A percentile compares a stretch with the other conserved stretches of the same genome.
Conservation (phyloP, 2,888 invertebrate genomes). For the Ochlodes sylvanus region DNA sequence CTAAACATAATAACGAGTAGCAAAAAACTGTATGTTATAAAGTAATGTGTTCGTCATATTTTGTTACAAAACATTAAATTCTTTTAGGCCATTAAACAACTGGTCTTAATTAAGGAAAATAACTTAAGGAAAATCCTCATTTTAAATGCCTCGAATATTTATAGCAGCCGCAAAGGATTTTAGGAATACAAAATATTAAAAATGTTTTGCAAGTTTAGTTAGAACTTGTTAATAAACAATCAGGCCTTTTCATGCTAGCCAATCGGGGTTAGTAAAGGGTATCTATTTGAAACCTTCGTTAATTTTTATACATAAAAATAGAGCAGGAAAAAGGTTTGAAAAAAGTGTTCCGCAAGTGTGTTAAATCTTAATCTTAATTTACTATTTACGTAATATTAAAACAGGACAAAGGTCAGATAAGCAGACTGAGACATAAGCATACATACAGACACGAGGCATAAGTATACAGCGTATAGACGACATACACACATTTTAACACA, state of each 20-base stretch:
- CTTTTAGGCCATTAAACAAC: constrained; percentile 16
- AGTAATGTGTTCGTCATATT: not conserved
- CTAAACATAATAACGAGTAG: too few species aligned
- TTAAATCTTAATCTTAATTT: too few species aligned
- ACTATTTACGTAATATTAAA: too few species aligned
- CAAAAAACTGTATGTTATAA: too few species aligned
- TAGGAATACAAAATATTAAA: not conserved
- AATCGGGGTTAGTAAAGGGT: not conserved
- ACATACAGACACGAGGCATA: not conserved
- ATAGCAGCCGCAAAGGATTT: not conserved
- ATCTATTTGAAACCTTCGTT: too few species aligned
- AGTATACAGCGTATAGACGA: too few species aligned
- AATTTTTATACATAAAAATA: too few species aligned
- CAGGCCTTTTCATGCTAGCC: not conserved
- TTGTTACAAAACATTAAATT: constrained; percentile 9
- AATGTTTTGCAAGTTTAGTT: not conserved
- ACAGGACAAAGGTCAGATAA: too few species aligned
- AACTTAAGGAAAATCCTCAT: not conserved
- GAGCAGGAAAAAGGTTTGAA: not conserved
- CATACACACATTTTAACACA: too few species aligned
- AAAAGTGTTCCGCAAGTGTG: not conserved
- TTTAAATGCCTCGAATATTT: not conserved
- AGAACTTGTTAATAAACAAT: not conserved
- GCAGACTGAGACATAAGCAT: not conserved
- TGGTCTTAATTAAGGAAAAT: constrained; percentile 13